These are phyloP conservation scores for Drosophila prosaltans DNA, from an alignment of 1,140 invertebrate species.

Conservation along the genomic window DNA sequence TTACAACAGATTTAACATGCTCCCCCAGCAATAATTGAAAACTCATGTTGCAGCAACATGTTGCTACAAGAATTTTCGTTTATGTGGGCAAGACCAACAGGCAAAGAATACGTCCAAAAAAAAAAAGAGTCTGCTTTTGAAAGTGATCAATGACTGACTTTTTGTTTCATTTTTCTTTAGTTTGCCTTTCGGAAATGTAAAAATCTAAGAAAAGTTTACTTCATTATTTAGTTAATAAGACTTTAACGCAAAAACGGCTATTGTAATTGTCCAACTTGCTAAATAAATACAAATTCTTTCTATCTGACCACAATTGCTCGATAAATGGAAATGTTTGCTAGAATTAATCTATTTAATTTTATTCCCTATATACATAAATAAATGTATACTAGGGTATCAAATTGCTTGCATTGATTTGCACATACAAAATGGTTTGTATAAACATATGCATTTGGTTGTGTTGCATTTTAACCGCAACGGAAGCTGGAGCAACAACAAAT, in stretches of 20 bases:
- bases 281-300: no score
- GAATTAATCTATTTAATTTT: background rate
- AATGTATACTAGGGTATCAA: conserved; percentile 29
- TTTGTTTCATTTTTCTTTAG: no score
- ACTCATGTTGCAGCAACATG: conserved; percentile 68
- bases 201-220: no score
- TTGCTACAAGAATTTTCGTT: conserved; percentile 67
- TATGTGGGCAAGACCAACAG: conserved; percentile 18
- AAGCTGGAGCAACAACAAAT: conserved; percentile 57
- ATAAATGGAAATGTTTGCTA: background rate
- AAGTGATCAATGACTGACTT: no score
- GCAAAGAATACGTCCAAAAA: no score
- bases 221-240: no score
- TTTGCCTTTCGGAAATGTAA: no score
- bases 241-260: no score
- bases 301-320: no score
- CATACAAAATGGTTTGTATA: conserved; percentile 30
- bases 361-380: background rate
- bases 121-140: no score
- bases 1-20: conserved; percentile 69
- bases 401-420: conserved; percentile 30
- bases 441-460: conserved; percentile 23
- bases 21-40: conserved; percentile 67
- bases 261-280: no score
- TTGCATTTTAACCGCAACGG: conserved; percentile 46